Base-by-base conservation (phyloP, 2,888 invertebrate species). In the Phania funesta region DNA sequence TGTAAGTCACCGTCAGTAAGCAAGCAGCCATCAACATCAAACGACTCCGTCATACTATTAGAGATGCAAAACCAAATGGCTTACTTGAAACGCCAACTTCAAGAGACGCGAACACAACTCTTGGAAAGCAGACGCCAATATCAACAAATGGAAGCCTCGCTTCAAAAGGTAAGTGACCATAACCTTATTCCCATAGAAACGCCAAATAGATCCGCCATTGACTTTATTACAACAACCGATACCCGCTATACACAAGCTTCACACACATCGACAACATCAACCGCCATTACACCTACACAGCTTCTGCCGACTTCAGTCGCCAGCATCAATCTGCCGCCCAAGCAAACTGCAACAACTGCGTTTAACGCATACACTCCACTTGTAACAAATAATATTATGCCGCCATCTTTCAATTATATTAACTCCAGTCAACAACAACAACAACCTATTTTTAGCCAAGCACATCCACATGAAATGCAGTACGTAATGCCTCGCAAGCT, bases 401-500 rank as follows among this genome's bases (percentile, higher is more conserved):
- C 52, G 41, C n/a, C 65, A 50, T 32, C 18, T 26, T 35, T 11
- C 35, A 35, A 35, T 35, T 35, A 35, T 35, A 35, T 35, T 35
- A 35, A 44, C 26, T 35, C 6, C 7, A 35, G 11, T 7, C 50
- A 48, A 20, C 35, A 48, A 50, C 13, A 44, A 22, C 26, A 29
- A 11, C 54, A 18, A 18, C 8, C 8, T 6, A n/a, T 18, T 26
- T 32, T 46, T 35, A 35, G 35, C 35, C 35, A 35, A 35, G 35
- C 35, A 35, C 35, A 35, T 35, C 35, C 35, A 32, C 8, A 70
- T 46, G 48, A 9, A 18, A 38, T 20, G 16, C 48, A 52, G 9
- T 29, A 13, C 16, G 44, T 6, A 58, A 44, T 38, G 16, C 71
- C 52, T 18, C 32, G 76, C 1, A 83, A 80, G 44, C 18, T 83